These are phyloP conservation scores for Ciconia boyciana DNA, from an alignment of 2,113 vertebrate species.

Conservation along the genomic window DNA sequence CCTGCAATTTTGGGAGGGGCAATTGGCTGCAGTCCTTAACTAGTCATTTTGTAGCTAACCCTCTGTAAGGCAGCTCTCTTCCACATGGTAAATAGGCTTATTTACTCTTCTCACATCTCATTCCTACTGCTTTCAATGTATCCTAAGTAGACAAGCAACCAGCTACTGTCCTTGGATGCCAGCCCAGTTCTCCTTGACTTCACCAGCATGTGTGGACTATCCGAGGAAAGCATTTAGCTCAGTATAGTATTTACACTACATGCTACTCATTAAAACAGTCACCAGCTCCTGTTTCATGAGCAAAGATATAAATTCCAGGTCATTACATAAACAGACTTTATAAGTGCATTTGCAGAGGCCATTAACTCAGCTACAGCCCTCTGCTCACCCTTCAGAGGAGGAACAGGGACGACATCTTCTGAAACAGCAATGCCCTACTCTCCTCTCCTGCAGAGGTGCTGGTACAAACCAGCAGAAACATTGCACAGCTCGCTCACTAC, in stretches of 20 bases:
- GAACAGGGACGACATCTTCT: background rate
- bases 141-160: background rate
- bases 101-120: background rate
- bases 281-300: background rate
- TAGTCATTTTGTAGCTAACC: background rate
- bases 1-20: background rate
- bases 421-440: background rate
- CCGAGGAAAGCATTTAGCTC: background rate
- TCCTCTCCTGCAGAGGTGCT: background rate
- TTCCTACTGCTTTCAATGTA: background rate
- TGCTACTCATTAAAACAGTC: background rate
- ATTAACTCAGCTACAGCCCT: background rate
- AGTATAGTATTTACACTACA: background rate
- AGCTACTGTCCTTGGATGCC: background rate
- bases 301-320: constrained; percentile 3
- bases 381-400: background rate
- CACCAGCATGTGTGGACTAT: background rate
- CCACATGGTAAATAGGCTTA: background rate
- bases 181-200: constrained; percentile 3
- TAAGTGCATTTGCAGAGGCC: background rate
- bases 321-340: constrained; percentile 11
- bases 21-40: background rate
- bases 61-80: background rate
- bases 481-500: background rate
- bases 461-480: background rate